These are phyloP conservation scores for Cyclina sinensis DNA, from an alignment of 1,140 invertebrate genomes.

Conservation along the genomic window DNA sequence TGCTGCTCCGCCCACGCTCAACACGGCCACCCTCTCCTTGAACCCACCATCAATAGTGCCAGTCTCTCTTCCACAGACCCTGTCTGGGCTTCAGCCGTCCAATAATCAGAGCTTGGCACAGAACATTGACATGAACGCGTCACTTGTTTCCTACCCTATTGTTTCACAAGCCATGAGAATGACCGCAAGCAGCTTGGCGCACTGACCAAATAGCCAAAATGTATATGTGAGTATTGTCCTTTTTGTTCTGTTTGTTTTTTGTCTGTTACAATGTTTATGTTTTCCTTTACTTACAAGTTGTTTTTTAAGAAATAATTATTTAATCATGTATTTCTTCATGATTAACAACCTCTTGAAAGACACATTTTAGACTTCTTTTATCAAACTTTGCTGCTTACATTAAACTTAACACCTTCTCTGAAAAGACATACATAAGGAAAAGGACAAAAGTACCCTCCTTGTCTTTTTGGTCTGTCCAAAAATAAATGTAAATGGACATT, in stretches of 20 bases:
- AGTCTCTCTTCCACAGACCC: conserved; percentile 80
- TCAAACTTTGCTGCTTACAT: too few relatives aligned
- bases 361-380: too few relatives aligned
- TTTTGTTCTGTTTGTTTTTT: conserved; percentile 27
- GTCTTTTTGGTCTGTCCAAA: too few relatives aligned
- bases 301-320: too few relatives aligned
- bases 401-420: too few relatives aligned
- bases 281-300: background rate
- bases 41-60: conserved; percentile 82
- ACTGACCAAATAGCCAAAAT: conserved; percentile 70
- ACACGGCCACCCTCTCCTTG: conserved; percentile 78
- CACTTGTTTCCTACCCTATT: conserved; percentile 91
- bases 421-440: too few relatives aligned
- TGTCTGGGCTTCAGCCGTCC: conserved; percentile 62
- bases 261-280: conserved; percentile 1
- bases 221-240: conserved; percentile 44
- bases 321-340: too few relatives aligned
- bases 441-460: too few relatives aligned
- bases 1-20: conserved; percentile 70
- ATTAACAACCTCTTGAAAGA: too few relatives aligned
- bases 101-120: conserved; percentile 64
- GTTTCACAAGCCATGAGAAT: conserved; percentile 89
- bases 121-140: conserved; percentile 70
- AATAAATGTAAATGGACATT: too few relatives aligned
- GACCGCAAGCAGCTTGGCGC: conserved; percentile 83